Evolutionary conservation across 2,888 invertebrate species (phyloP), one percentile per base, ranked within the genome.

Genomic region (Plebejus argus): DNA sequence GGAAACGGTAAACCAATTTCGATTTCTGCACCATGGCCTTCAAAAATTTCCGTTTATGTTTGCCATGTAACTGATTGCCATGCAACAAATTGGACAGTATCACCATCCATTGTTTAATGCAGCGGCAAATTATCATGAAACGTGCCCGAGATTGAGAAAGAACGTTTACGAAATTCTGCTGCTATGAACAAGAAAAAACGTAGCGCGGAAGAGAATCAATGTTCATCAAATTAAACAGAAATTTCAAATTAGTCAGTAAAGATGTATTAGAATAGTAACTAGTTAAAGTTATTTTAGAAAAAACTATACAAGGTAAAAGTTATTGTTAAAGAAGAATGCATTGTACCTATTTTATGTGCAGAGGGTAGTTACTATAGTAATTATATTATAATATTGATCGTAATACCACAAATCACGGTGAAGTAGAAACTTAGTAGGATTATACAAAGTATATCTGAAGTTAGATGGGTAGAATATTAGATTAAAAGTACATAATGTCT

Each of bases 61-160:
- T 72, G 72, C 49, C 20, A 20, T 23, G 15, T 12, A 23, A 49
- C 49, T 49, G 74, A 53, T 72, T 72, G 72, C 49, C 20, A 20
- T 23, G 15, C 20, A 23, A 49, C 49, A 5, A 45, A 66, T 33
- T 39, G 20, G 72, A 74, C 74, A 49, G 23, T 18, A 28, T 20
- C 53, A 53, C 74, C 74, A 53, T 74, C 28, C 72, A 45, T 74
- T 74, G 74, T 74, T 53, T 74, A 74, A 74, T 53, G 28, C 53
- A 53, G 28, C 53, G 53, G 45, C 15, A 74, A 74, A 74, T 74
- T 74, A 74, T 74, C 74, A 53, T 23, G 74, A 74, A 74, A 74
- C 74, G 74, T 74, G 74, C 74, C 28, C 53, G 18, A 49, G 15
- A 49, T 53, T 53, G 74, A 28, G 74, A 74, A 74, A 53, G 20